phyloP scores from a whole-genome alignment of 2,888 invertebrate species.

The Dynastes grantii region DNA sequence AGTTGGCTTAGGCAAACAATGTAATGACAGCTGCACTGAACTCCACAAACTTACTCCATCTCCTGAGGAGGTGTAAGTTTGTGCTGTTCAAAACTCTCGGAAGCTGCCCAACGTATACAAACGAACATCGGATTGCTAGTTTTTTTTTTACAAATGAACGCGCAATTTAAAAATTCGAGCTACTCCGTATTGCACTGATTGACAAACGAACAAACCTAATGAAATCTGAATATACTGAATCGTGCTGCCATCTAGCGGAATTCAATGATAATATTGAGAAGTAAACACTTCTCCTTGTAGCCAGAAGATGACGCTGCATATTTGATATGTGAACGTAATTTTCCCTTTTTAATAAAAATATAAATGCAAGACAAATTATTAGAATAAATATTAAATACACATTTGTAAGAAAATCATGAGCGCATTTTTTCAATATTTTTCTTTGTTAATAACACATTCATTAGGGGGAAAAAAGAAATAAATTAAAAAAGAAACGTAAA shows the following conservation, averaged over 20 bases:
- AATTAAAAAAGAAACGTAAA: slow-evolving; percentile 30
- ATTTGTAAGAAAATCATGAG: slow-evolving; percentile 2
- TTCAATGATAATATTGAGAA: neutral
- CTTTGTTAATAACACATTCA: slow-evolving; percentile 7
- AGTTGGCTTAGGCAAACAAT: no score
- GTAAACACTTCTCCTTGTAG: neutral
- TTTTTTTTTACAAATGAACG: no score
- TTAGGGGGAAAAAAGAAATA: neutral
- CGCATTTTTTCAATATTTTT: neutral
- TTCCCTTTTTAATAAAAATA: neutral
- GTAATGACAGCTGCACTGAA: no score
- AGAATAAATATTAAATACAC: slow-evolving; percentile 1
- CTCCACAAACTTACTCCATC: no score
- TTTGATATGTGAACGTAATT: neutral
- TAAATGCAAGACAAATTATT: slow-evolving; percentile 17
- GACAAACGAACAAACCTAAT: no score
- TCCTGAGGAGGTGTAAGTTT: no score
- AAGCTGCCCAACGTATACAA: no score
- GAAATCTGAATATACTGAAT: neutral
- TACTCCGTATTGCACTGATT: no score
- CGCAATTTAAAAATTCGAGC: no score
- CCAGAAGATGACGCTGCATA: neutral
- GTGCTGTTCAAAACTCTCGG: no score
- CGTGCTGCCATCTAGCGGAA: neutral
- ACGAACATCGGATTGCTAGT: no score